Evolutionary conservation across 1,140 invertebrate genomes (phyloP).

Genomic region (Bombus waltoni): DNA sequence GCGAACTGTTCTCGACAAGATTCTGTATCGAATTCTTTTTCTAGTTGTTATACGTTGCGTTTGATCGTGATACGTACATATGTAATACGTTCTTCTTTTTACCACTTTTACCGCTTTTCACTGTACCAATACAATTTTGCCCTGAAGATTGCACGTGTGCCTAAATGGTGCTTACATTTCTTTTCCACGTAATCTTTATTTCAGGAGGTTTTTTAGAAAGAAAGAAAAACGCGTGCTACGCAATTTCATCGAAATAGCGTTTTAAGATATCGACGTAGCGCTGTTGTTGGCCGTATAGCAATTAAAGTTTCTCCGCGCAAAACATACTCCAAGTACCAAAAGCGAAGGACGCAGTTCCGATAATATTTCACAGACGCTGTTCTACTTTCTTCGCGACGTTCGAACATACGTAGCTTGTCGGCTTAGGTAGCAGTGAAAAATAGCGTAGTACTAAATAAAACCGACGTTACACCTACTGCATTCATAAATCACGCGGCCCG

Average conservation of each 20-base stretch:
- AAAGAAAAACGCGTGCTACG: too few species aligned
- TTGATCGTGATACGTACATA: too few species aligned
- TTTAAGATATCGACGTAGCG: rapidly evolving
- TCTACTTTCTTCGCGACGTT: constrained; percentile 4
- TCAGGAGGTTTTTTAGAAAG: too few species aligned
- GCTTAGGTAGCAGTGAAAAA: not conserved
- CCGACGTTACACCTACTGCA: constrained; percentile 3
- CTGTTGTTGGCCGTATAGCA: too few species aligned
- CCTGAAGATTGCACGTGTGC: too few species aligned
- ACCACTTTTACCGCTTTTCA: too few species aligned
- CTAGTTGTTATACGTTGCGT: too few species aligned
- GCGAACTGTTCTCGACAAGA: not conserved
- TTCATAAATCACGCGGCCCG: not conserved
- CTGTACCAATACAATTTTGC: too few species aligned
- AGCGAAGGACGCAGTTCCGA: not conserved
- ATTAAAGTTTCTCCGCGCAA: not conserved
- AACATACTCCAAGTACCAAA: not conserved
- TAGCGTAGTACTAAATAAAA: constrained; percentile 2
- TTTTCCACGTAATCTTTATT: too few species aligned
- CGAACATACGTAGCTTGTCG: constrained; percentile 12
- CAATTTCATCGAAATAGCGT: not conserved
- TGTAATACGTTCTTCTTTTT: too few species aligned
- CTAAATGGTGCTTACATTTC: too few species aligned
- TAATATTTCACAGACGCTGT: constrained; percentile 10
- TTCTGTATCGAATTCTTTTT: too few species aligned